Base-by-base conservation (phyloP, 2,888 invertebrate genomes). In the Drosophila pseudotalamancana region DNA sequence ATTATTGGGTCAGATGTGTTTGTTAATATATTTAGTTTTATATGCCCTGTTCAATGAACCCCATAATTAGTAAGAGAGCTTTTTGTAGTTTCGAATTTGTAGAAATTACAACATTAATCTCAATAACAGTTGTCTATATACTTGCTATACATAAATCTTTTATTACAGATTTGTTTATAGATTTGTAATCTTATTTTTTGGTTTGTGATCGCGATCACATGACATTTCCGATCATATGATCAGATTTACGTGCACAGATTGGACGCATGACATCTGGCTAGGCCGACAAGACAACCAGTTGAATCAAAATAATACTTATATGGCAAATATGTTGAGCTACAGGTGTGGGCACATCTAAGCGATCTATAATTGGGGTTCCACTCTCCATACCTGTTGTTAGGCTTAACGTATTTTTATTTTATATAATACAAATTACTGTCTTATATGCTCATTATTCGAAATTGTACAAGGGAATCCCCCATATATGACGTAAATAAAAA, bases 201-300 rank as follows among this genome's bases (percentile, higher is more conserved):
- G 31, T 21, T 40, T 39, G 27, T 23, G 4, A 9, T 9, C 43
- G 48, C 45, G 62, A 56, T 63, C 72, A 70, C 61, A 51, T 68
- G 77, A 68, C 50, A 39, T 25, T 12, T 3, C 25, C 9, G 72
- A 66, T 72, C 57, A 65, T 55, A 71, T 56, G 43, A 23, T 60
- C 16, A 25, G 51, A 23, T 29, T 21, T 35, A 11, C 27, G 46
- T 37, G 27, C 57, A 55, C 50, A 64, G 46, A 51, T 35, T 42
- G 60, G 11, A 35, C 72, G 69, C 73, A 62, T 73, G 72, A 61
- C n/a, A n/a, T 61, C 69, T 12, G 51, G 32, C 55, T 29, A 27
- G 56, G 23, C 39, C 53, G 43, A 21, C 49, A 14, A 34, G 27
- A 19, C 50, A 67, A 62, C 70, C 49, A 39, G 63, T 66, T 56